Base-by-base conservation (phyloP, 2,888 invertebrate genomes). In the Drosophila cognata region DNA sequence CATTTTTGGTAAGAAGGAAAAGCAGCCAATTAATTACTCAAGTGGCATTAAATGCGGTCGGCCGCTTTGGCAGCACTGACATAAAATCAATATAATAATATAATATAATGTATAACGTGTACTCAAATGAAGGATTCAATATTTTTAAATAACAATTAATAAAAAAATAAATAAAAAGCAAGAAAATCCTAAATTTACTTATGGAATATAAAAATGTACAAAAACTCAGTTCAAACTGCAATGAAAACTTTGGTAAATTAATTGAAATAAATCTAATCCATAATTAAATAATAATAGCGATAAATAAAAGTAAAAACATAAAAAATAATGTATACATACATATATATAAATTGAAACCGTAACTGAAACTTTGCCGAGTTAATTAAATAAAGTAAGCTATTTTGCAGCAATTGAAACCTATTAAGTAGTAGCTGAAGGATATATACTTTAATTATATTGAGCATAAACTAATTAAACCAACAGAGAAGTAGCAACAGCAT, bases 391-490 rank as follows among this genome's bases (percentile, higher is more conserved):
- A 74, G 60, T 41, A 58, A 73, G 70, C 68, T 66, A 63, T 71
- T 75, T 67, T 55, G 65, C 60, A 29, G 51, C 53, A 70, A 63
- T 60, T 59, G 57, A 60, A 57, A 64, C 63, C 64, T 69, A 71
- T 78, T 82, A 77, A 82, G 67, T 66, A 82, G 67, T 66, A 71
- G 77, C 76, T 80, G 82, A 65, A 70, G 66, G 79, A 81, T 77
- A 83, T 66, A 72, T 72, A 72, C 81, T 89, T 81, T 79, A 80
- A 82, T 85, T 85, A 85, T 67, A 58, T 69, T 69, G 65, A 63
- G 77, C 78, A 62, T 80, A 76, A 85, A 79, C 81, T 89, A 89
- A 83, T 85, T 89, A 88, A 83, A 82, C 56, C 74, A 64, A 76
- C 73, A 67, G 61, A 63, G 41, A 28, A 50, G 33, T 51, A 48